phyloP scores from a whole-genome alignment of 2,797 vertebrate species.

The Sebastes hopkinsi region DNA sequence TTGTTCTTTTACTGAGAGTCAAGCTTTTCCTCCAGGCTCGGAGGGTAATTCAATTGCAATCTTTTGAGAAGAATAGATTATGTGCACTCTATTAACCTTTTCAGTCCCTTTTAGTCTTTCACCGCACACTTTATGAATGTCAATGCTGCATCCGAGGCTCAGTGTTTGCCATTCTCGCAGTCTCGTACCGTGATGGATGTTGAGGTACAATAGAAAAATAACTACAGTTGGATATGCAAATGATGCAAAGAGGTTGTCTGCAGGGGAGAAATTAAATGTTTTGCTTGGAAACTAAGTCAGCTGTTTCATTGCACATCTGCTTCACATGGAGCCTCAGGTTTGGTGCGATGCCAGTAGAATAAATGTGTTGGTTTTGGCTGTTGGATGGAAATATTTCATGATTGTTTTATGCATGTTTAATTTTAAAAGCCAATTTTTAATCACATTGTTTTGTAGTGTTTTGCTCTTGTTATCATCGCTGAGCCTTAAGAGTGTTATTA shows the following conservation, averaged over 20 bases:
- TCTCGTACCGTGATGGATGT: slow-evolving; percentile 8
- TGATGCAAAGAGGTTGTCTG: slow-evolving; percentile 12
- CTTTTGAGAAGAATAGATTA: slow-evolving; percentile 52
- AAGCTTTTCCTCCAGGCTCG: slow-evolving; percentile 18
- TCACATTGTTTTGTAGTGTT: slow-evolving; percentile 22
- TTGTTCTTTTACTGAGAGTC: slow-evolving; percentile 19
- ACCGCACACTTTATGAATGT: slow-evolving; percentile 55
- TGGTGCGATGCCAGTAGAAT: slow-evolving; percentile 1
- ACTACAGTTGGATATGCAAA: not conserved
- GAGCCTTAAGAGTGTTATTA: slow-evolving; percentile 37
- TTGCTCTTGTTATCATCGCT: slow-evolving; percentile 27
- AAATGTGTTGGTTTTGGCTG: slow-evolving; percentile 12
- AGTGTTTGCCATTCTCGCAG: not conserved
- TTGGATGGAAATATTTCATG: slow-evolving; percentile 5
- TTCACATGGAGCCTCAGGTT: slow-evolving; percentile 10
- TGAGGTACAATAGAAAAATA: not conserved
- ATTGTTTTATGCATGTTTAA: not conserved
- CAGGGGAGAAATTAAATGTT: slow-evolving; percentile 23
- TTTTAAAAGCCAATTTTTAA: slow-evolving; percentile 13
- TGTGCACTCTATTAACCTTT: slow-evolving; percentile 68
- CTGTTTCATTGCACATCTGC: slow-evolving; percentile 40
- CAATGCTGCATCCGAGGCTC: slow-evolving; percentile 25
- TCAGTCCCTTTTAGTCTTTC: not conserved
- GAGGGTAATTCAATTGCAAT: slow-evolving; percentile 46
- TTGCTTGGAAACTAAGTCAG: slow-evolving; percentile 29